These are phyloP conservation scores for Hypocryptadius cinnamomeus DNA, from an alignment of 2,113 vertebrate species.

Conservation along the genomic window DNA sequence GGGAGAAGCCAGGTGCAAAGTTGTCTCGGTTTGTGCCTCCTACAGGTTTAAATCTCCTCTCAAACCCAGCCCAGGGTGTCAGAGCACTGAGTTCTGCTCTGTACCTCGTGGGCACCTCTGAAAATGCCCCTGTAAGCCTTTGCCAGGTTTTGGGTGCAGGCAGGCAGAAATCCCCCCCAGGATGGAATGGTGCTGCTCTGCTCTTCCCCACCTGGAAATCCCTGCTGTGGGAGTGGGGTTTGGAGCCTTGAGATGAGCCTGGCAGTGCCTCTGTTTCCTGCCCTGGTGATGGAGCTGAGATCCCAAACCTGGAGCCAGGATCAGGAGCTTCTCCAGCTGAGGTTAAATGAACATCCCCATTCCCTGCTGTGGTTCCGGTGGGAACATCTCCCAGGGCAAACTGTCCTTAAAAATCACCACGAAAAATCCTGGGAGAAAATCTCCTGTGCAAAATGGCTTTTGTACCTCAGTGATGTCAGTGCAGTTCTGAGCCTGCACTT, in stretches of 20 bases:
- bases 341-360: neutral
- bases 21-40: neutral
- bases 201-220: neutral
- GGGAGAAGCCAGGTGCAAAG: neutral
- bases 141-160: neutral
- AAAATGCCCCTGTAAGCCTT: rapidly evolving
- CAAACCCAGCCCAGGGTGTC: neutral
- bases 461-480: neutral
- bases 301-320: neutral
- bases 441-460: neutral
- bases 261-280: neutral
- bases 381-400: neutral
- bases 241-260: neutral
- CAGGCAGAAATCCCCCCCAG: neutral
- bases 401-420: neutral
- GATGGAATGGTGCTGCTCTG: neutral
- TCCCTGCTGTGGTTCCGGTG: neutral
- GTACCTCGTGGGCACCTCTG: neutral
- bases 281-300: rapidly evolving
- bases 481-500: rapidly evolving
- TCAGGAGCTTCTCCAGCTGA: neutral
- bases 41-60: neutral
- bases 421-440: neutral
- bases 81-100: neutral
- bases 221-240: neutral